phyloP scores from a whole-genome alignment of 1,140 invertebrate species.

The Rhyzopertha dominica region DNA sequence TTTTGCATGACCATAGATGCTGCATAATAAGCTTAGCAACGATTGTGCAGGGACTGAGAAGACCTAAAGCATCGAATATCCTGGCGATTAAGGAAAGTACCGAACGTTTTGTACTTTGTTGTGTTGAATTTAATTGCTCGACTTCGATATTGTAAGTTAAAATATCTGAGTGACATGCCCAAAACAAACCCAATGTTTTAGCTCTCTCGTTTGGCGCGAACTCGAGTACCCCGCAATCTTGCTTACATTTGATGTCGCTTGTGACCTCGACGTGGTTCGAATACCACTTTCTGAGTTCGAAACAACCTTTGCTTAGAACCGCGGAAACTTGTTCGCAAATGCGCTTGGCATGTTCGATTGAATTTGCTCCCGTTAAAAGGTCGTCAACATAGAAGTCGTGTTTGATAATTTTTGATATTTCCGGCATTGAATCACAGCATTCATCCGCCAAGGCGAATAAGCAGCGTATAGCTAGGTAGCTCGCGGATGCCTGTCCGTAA shows the following conservation, averaged over 20 bases:
- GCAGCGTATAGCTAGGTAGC: conserved; percentile 27
- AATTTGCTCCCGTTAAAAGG: conserved; percentile 22
- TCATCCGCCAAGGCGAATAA: conserved; percentile 26
- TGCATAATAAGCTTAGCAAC: conserved; percentile 44
- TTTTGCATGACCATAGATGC: conserved; percentile 36
- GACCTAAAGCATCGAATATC: conserved; percentile 46
- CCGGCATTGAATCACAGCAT: conserved; percentile 19
- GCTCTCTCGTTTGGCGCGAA: no score
- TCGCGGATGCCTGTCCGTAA: conserved; percentile 27
- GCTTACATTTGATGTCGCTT: no score
- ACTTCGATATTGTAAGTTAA: no score
- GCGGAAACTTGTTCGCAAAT: not conserved
- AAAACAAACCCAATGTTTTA: no score
- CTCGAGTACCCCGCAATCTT: no score
- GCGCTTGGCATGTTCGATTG: conserved; percentile 16
- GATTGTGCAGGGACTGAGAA: conserved; percentile 39
- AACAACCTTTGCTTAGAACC: conserved; percentile 39
- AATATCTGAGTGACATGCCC: no score
- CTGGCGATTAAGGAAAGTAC: conserved; percentile 21
- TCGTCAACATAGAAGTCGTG: conserved; percentile 37
- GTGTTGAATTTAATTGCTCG: no score
- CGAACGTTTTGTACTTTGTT: conserved; percentile 11
- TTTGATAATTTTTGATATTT: conserved; percentile 12
- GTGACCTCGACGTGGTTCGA: no score
- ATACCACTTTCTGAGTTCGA: conserved; percentile 33